Percentiles rank a stretch among this genome's conserved stretches.
Conservation (phyloP, 2,797 vertebrate species). For the Danio kyathit region DNA sequence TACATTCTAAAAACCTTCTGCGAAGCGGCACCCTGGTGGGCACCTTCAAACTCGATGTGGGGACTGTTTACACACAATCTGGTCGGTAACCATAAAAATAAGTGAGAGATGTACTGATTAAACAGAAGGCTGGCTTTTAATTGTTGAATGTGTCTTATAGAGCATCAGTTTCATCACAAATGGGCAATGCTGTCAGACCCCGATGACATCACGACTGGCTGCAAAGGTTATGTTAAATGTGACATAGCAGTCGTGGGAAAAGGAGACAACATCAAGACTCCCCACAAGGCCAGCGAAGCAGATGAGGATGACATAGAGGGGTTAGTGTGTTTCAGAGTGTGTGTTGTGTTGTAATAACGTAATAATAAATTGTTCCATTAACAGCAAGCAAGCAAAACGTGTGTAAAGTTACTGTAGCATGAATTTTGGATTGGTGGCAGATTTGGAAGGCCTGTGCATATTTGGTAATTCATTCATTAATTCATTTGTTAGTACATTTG, state of each 20-base stretch:
- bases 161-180: constrained; percentile 97
- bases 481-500: too few relatives aligned
- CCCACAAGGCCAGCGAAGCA: constrained; percentile 91
- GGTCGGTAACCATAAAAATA: constrained; percentile 74
- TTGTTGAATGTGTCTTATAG: constrained; percentile 70
- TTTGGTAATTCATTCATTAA: too few relatives aligned
- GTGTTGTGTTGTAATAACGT: too few relatives aligned
- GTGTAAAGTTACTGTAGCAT: too few relatives aligned
- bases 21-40: constrained; percentile 94
- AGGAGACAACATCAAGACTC: constrained; percentile 95
- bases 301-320: constrained; percentile 96
- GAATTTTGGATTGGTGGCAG: too few relatives aligned
- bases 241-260: constrained; percentile 92
- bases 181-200: constrained; percentile 95
- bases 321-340: too few relatives aligned
- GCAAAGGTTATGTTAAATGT: constrained; percentile 96
- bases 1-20: constrained; percentile 97
- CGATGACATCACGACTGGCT: constrained; percentile 90
- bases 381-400: too few relatives aligned
- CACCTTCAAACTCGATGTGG: constrained; percentile 94
- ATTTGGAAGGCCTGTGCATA: too few relatives aligned
- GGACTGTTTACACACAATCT: constrained; percentile 90
- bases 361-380: too few relatives aligned
- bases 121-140: neutral
- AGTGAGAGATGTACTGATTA: neutral